Evolutionary conservation across 2,888 invertebrate species (phyloP).

Genomic region (Pollenia griseotomentosa): DNA sequence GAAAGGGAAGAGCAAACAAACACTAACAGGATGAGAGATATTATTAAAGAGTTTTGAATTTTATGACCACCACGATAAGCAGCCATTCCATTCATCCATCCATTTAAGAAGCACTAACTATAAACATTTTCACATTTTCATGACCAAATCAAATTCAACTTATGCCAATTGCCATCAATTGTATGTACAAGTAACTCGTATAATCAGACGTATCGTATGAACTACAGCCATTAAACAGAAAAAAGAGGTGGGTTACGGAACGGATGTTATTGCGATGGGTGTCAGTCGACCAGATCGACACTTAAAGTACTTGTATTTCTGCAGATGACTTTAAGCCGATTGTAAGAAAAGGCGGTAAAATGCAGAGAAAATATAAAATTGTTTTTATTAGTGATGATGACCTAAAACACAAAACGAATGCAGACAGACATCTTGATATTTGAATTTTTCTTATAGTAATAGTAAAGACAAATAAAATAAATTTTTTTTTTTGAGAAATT

Average conservation of each 20-base stretch:
- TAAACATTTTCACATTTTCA: conserved; percentile 71
- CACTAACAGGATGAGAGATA: conserved; percentile 15
- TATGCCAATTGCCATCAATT: conserved; percentile 69
- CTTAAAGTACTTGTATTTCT: conserved; percentile 12
- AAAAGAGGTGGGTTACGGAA: neutral
- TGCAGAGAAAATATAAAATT: neutral
- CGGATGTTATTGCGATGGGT: conserved; percentile 12
- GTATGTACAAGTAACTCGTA: conserved; percentile 2
- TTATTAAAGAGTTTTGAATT: conserved; percentile 44
- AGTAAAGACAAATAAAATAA: no score
- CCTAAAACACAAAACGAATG: neutral
- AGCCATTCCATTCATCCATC: conserved; percentile 14
- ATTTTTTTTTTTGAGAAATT: no score
- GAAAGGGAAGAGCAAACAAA: neutral
- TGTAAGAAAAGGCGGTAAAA: neutral
- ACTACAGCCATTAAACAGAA: neutral
- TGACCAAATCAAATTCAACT: conserved; percentile 73
- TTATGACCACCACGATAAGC: conserved; percentile 62
- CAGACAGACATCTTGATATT: neutral
- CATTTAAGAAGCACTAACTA: conserved; percentile 8
- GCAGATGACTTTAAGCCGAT: neutral
- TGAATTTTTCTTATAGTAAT: neutral
- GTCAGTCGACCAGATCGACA: neutral
- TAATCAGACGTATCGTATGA: neutral
- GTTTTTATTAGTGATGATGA: neutral